A percentile compares a stretch with the other conserved stretches of the same genome.
Conservation (phyloP, 2,113 vertebrate species). For the Embiotoca jacksoni region DNA sequence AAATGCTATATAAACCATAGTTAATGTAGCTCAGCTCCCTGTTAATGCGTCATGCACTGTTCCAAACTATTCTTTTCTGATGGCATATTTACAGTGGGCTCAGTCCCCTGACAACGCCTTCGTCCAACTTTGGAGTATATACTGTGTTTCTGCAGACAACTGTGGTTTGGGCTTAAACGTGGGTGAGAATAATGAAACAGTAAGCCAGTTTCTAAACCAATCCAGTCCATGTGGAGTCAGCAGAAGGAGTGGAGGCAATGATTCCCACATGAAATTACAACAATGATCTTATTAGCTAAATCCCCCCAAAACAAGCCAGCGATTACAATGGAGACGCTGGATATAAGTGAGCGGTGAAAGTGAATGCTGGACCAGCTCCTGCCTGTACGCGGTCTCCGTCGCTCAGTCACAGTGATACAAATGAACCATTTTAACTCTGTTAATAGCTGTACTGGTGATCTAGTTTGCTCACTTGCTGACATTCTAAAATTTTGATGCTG, state of each 20-base stretch:
- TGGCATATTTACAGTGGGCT: not conserved
- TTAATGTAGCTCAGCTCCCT: not conserved
- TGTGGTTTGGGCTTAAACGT: slow-evolving; percentile 6
- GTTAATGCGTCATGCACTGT: not conserved
- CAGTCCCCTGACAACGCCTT: not conserved
- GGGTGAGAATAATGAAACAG: slow-evolving; percentile 15
- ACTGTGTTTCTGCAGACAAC: not conserved
- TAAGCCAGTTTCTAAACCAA: slow-evolving; percentile 11
- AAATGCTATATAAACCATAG: not conserved
- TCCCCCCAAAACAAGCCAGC: slow-evolving; percentile 1
- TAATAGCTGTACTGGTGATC: not conserved
- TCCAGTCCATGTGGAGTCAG: slow-evolving; percentile 14
- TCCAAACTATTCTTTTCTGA: not conserved
- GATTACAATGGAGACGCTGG: not conserved
- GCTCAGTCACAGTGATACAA: not conserved
- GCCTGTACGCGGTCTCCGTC: not conserved
- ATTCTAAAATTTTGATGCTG: not conserved
- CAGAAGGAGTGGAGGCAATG: not conserved
- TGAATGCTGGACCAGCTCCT: not conserved
- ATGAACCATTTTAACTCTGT: not conserved
- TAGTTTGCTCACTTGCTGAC: slow-evolving; percentile 9
- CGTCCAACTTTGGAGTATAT: not conserved
- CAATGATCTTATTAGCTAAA: slow-evolving; percentile 13
- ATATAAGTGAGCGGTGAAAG: not conserved
- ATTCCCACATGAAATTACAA: slow-evolving; percentile 22